Base-by-base conservation (phyloP, 2,113 vertebrate genomes). In the Bostrychus sinensis region DNA sequence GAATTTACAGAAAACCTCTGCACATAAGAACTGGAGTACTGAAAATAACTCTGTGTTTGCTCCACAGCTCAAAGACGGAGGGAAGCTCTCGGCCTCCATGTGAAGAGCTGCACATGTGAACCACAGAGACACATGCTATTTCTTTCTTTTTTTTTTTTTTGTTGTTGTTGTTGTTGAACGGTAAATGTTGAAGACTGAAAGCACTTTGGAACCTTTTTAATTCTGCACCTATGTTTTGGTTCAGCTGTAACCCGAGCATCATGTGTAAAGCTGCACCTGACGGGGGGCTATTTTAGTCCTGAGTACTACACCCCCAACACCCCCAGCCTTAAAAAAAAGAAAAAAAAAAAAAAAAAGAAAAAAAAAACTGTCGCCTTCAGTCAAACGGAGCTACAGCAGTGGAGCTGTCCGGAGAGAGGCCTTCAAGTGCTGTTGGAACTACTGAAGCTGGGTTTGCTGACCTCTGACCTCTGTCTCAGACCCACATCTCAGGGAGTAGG, bases 11-110 rank as follows among this genome's bases (percentile, higher is more conserved):
- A n/a, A n/a, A n/a, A n/a, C n/a, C n/a, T n/a, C n/a, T n/a, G n/a
- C n/a, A n/a, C n/a, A n/a, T n/a, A n/a, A n/a, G n/a, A n/a, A n/a
- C n/a, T n/a, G 32, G 32, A 34, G 32, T 82, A 62, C 71, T 46
- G 62, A 12, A 0, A 4, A 37, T n/a, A n/a, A n/a, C n/a, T n/a
- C n/a, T 8, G 3, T 17, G 63, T 57, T 71, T 16, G 45, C n/a
- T 84, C 75, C 76, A 32, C 89, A 95, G 94, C 90, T 89, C 80
- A 89, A 80, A 84, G 93, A 95, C 56, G 90, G 85, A 57, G 91
- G 92, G 77, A 94, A 92, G 16, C 80, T 85, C 23, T 68, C 80
- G 0, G 83, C 85, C n/a, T n/a, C n/a, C n/a, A n/a, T n/a, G 85
- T 82, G 45, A 85, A 72, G 85, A 38, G 54, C 51, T 14, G 46